These are phyloP conservation scores for Eugnorisma glareosa DNA, from an alignment of 2,888 invertebrate genomes.

Conservation along the genomic window DNA sequence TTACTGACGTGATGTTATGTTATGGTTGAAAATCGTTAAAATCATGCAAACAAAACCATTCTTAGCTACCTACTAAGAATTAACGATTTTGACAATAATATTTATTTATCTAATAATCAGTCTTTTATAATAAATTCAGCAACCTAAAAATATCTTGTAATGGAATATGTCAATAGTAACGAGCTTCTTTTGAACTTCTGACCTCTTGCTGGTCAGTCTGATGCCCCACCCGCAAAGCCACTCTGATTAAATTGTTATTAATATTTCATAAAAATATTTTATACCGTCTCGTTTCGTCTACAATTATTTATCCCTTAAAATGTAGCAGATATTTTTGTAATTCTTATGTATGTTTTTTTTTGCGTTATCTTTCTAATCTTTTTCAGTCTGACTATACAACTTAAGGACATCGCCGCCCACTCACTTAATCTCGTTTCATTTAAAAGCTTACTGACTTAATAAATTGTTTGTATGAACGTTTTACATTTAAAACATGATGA, in stretches of 20 bases:
- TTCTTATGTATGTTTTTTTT: not conserved
- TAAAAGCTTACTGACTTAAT: constrained; percentile 3
- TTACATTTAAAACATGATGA: constrained; percentile 11
- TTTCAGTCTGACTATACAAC: constrained; percentile 51
- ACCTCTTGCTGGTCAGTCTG: not conserved
- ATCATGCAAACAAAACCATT: no score
- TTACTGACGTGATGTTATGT: no score
- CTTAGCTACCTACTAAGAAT: no score
- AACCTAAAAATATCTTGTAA: not conserved
- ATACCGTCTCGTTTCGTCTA: constrained; percentile 3
- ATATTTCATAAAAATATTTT: constrained; percentile 21
- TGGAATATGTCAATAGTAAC: not conserved
- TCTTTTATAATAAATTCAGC: not conserved
- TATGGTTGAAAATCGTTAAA: no score
- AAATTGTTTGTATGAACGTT: constrained; percentile 16
- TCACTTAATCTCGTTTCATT: constrained; percentile 64
- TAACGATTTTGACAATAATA: not conserved
- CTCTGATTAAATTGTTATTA: not conserved
- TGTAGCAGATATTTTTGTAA: not conserved
- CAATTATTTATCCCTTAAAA: not conserved
- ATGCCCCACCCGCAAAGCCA: not conserved
- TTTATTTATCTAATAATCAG: not conserved
- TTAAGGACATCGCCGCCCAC: constrained; percentile 48
- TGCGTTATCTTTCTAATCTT: not conserved
- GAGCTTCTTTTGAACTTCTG: not conserved